These are phyloP conservation scores for Magallana angulata DNA, from an alignment of 1,140 invertebrate species.

Conservation along the genomic window DNA sequence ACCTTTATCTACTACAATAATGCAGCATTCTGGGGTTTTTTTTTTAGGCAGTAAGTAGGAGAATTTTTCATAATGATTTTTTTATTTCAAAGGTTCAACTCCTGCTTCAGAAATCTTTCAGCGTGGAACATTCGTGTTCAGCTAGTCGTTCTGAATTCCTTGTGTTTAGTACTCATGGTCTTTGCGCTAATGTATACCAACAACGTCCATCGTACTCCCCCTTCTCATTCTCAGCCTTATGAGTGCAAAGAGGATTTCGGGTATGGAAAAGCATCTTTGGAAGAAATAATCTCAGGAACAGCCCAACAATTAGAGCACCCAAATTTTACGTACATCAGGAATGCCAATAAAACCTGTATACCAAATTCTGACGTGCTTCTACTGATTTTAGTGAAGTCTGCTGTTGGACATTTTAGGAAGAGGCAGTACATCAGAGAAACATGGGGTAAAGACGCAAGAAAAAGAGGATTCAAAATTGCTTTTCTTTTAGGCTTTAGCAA, in stretches of 20 bases:
- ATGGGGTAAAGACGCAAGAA: slow-evolving; percentile 23
- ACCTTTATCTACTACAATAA: no score
- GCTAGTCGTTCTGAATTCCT: no score
- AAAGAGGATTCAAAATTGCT: background rate
- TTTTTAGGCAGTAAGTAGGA: no score
- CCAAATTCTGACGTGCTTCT: background rate
- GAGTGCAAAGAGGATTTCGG: background rate
- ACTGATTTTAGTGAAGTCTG: slow-evolving; percentile 53
- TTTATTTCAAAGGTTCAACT: no score
- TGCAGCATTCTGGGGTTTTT: no score
- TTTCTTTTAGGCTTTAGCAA: slow-evolving; percentile 47
- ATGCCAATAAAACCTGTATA: background rate
- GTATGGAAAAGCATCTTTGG: background rate
- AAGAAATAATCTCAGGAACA: background rate
- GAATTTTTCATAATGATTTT: no score
- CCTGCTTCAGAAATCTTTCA: no score
- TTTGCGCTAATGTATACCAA: no score
- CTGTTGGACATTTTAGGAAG: slow-evolving; percentile 37
- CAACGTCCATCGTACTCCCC: background rate
- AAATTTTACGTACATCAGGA: background rate
- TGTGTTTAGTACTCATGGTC: no score
- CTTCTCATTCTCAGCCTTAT: background rate
- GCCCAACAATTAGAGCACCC: background rate
- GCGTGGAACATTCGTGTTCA: no score
- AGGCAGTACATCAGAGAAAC: slow-evolving; percentile 41